Evolutionary conservation across 2,797 vertebrate species (phyloP).

Genomic region (Pangasius macronema): DNA sequence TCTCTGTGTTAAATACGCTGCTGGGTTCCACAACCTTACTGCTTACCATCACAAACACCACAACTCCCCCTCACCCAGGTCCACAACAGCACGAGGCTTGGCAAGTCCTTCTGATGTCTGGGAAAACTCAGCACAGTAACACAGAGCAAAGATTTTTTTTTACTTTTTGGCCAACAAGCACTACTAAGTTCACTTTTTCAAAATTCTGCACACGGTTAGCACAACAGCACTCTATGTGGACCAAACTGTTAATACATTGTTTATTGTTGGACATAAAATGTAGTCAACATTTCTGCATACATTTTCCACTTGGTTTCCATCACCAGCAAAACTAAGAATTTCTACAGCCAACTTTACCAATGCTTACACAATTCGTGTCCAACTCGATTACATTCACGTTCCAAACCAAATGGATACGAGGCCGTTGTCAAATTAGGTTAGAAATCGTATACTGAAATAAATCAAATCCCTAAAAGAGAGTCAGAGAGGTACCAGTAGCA

Average conservation of each 20-base stretch:
- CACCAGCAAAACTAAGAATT: neutral
- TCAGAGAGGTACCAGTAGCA: neutral
- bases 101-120: constrained; percentile 65
- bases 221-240: neutral
- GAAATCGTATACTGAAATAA: neutral
- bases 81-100: constrained; percentile 56
- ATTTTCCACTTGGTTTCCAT: neutral
- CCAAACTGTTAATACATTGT: neutral
- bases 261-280: neutral
- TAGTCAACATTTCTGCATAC: neutral
- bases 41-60: constrained; percentile 41
- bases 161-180: constrained; percentile 16
- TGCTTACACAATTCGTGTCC: neutral
- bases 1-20: constrained; percentile 23
- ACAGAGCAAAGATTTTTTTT: constrained; percentile 59
- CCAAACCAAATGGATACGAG: neutral
- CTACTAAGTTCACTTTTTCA: neutral
- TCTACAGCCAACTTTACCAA: neutral
- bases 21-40: constrained; percentile 29
- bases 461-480: neutral
- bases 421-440: neutral
- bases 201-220: neutral
- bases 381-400: neutral
- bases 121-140: constrained; percentile 62
- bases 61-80: constrained; percentile 50